A percentile compares a stretch with the other conserved stretches of the same genome.
Conservation (phyloP, 2,113 vertebrate genomes). For the Bungarus multicinctus region DNA sequence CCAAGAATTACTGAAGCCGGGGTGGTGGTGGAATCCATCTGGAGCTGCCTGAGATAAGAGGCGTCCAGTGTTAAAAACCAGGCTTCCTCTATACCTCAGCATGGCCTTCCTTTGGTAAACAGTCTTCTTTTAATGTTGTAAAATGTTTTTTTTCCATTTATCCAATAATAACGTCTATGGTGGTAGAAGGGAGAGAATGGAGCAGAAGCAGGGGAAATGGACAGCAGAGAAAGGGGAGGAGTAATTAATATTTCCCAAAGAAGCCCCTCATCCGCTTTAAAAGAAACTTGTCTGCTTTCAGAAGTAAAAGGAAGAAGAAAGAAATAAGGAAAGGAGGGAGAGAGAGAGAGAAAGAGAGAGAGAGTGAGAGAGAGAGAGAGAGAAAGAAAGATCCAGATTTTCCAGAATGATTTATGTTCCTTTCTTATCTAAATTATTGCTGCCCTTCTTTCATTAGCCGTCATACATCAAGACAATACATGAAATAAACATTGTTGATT, state of each 20-base stretch:
- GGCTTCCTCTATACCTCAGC: constrained; percentile 92
- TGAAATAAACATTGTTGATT: neutral
- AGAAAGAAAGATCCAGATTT: constrained; percentile 66
- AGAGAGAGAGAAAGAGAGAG: neutral
- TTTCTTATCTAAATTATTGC: neutral
- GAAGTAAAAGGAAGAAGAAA: neutral
- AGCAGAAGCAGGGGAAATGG: neutral
- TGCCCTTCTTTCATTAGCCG: neutral
- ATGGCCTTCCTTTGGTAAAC: constrained; percentile 95
- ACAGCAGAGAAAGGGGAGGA: neutral
- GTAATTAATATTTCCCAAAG: constrained; percentile 58
- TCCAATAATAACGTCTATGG: constrained; percentile 79
- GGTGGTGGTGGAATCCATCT: constrained; percentile 70
- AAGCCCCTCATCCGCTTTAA: constrained; percentile 77
- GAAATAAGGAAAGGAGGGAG: too few relatives aligned
- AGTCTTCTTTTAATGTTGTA: constrained; percentile 89
- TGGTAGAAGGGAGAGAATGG: constrained; percentile 59
- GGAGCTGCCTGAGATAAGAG: constrained; percentile 90
- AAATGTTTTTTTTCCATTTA: constrained; percentile 85
- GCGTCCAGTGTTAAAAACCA: constrained; percentile 89
- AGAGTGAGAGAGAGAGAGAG: neutral
- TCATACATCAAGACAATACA: neutral
- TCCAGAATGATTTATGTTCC: constrained; percentile 54
- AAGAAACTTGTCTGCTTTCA: constrained; percentile 33
- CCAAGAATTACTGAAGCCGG: constrained; percentile 68